Base-by-base conservation (phyloP, 2,888 invertebrate genomes). In the Stratiomys singularior region DNA sequence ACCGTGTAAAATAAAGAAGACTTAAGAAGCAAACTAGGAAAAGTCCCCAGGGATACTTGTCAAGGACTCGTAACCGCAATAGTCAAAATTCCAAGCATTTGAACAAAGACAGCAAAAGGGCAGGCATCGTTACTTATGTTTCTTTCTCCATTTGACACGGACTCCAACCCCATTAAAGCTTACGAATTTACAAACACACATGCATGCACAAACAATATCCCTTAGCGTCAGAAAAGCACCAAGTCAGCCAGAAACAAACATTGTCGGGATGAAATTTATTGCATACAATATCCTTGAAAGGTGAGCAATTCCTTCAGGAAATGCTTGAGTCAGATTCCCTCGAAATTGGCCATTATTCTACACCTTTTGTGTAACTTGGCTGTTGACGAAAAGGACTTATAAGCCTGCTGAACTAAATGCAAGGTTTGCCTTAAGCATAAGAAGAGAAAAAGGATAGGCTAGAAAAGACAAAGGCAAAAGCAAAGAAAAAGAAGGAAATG, bases 181-280 rank as follows among this genome's bases (percentile, higher is more conserved):
- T 4, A 3, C 52, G 52, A 52, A 52, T 52, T 4, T 4, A n/a
- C 27, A n/a, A n/a, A n/a, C n/a, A n/a, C n/a, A n/a, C n/a, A n/a
- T n/a, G n/a, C 37, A n/a, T 44, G 5, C 37, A 11, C 18, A 66
- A n/a, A 66, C 37, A 66, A 66, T 66, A 18, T 58, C 21, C 37
- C 37, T 18, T 37, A 66, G 30, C 30, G 37, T 30, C 25, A 30
- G 18, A n/a, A 37, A 66, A 37, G 37, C 66, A 66, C 5, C 37
- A 66, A 66, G 66, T 66, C 66, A 66, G 66, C 66, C 66, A 30
- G 37, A 66, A 66, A 37, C 66, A 66, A 66, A 66, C 66, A 37
- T 30, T 66, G 37, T 28, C 37, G n/a, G 30, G 27, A 66, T 60
- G 13, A 25, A 66, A 66, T 66, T 66, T 66, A 66, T 66, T 27